These are phyloP conservation scores for Climacteris rufus DNA, from an alignment of 2,113 vertebrate genomes.

Conservation along the genomic window DNA sequence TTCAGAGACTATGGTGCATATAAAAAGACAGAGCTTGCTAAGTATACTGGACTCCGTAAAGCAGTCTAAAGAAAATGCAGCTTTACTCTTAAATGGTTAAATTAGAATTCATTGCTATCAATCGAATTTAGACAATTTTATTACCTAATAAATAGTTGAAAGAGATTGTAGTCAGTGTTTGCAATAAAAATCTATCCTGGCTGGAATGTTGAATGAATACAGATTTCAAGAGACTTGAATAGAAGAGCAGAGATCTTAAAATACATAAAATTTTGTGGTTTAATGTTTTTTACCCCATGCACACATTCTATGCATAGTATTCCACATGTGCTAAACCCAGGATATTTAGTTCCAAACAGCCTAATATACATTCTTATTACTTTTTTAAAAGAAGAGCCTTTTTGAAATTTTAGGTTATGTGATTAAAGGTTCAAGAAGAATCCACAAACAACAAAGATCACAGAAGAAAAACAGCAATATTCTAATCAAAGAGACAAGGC, in stretches of 20 bases:
- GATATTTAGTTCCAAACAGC: not conserved
- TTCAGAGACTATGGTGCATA: not conserved
- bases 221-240: not conserved
- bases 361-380: not conserved
- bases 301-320: not conserved
- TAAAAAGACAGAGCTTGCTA: not conserved
- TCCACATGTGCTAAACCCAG: not conserved
- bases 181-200: not conserved
- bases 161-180: not conserved
- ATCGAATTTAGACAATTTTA: not conserved
- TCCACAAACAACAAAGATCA: not conserved
- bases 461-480: not conserved
- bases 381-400: not conserved
- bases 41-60: not conserved
- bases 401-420: not conserved
- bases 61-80: not conserved
- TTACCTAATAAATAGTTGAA: not conserved
- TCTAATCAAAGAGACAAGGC: not conserved
- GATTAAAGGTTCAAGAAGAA: not conserved
- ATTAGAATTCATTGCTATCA: not conserved
- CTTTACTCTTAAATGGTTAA: constrained; percentile 1
- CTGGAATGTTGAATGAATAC: not conserved
- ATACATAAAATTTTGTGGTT: not conserved
- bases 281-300: not conserved
- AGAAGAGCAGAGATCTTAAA: not conserved